Base-by-base conservation (phyloP, 2,888 invertebrate species). In the Polyommatus icarus region DNA sequence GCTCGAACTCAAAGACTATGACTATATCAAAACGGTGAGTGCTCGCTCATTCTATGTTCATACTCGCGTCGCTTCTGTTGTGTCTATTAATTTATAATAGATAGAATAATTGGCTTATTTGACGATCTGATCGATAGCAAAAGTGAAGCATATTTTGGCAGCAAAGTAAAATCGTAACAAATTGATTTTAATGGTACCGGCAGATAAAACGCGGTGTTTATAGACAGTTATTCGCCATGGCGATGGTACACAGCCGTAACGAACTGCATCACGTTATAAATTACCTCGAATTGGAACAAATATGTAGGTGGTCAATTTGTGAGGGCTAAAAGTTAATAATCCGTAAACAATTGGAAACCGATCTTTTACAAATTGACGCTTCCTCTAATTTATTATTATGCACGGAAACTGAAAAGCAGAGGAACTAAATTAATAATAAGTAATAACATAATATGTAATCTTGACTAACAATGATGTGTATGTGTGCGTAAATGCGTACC, bases 21-120 rank as follows among this genome's bases (percentile, higher is more conserved):
- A 92, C 80, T 92, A 92, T 61, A 85, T 86, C 10, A 91, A 88
- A 87, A 85, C 87, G 90, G 93, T 93, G 87, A 92, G 93, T 91
- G 83, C 3, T 84, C 83, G 77, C 82, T 82, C 50, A 36, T 54
- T 77, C 6, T 71, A 32, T 18, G 67, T 7, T 67, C 67, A 67
- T 67, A 59, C 67, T 29, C 67, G 67, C 67, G 50, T 50, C 24
- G 54, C 18, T 20, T 46, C 46, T 75, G 24, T 50, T 18, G 75
- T 54, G 15, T 18, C 15, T n/a, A n/a, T n/a, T n/a, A n/a, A n/a
- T n/a, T n/a, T n/a, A n/a, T n/a, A n/a, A n/a, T n/a, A n/a, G n/a
- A n/a, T n/a, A n/a, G n/a, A n/a, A n/a, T n/a, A n/a, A 73, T 73
- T 20, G 5, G 46, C 20, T 46, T 73, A 20, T 71, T 32, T 71